phyloP scores from a whole-genome alignment of 2,797 vertebrate species.

The Eidolon dupreanum region DNA sequence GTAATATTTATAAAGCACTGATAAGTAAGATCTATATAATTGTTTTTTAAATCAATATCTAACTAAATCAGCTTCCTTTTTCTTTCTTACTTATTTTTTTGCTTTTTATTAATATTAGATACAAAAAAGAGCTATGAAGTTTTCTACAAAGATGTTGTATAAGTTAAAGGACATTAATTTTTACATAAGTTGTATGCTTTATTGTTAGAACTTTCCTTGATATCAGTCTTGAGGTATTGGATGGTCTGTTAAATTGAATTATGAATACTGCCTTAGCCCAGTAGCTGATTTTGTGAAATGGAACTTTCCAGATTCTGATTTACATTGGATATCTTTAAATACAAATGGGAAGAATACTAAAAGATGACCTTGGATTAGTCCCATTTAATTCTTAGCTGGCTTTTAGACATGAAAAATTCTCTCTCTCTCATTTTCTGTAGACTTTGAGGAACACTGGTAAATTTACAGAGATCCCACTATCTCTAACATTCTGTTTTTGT shows the following conservation, averaged over 20 bases:
- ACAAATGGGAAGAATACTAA: background rate
- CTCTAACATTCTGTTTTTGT: background rate
- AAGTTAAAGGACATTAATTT: background rate
- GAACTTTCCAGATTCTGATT: background rate
- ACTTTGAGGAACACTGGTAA: background rate
- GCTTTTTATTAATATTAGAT: background rate
- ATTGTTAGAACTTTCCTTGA: background rate
- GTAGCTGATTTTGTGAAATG: background rate
- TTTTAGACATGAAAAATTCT: background rate
- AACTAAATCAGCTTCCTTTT: background rate
- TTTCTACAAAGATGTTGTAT: background rate
- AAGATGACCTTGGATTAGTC: background rate
- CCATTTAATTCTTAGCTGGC: background rate
- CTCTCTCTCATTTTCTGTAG: slow-evolving; percentile 8
- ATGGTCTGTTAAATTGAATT: background rate
- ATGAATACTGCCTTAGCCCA: background rate
- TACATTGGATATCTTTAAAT: background rate
- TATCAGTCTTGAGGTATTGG: background rate
- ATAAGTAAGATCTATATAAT: background rate
- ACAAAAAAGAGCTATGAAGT: background rate
- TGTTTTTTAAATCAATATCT: background rate
- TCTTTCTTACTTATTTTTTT: background rate
- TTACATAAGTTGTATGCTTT: background rate
- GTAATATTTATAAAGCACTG: background rate
- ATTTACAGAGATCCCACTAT: background rate